Base-by-base conservation (phyloP, 2,113 vertebrate species). In the Phaethornis superciliosus region DNA sequence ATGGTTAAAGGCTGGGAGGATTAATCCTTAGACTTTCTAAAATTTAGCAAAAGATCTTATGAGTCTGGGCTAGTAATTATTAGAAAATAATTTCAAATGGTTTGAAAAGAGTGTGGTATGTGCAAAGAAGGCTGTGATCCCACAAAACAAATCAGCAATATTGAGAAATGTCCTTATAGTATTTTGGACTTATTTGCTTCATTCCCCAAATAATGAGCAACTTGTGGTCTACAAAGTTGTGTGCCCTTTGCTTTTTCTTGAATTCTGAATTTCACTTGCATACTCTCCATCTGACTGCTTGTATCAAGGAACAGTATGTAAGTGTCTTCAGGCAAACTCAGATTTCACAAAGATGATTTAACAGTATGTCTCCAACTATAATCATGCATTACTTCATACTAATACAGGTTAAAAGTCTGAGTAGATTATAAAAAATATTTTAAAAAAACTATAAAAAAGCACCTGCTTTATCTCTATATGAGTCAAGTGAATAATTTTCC, bases 401-500 rank as follows among this genome's bases (percentile, higher is more conserved):
- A 92, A 92, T 88, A 79, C 24, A 58, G 47, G 40, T 74, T 92
- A 88, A 84, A 90, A 85, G 24, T 59, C 46, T 84, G 87, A 94
- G 88, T 93, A 82, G 76, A 91, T 88, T 93, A 91, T 81, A 27
- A 74, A 94, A n/a, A 82, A 70, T 60, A 60, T 11, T 11, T 40
- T 12, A 40, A 40, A 40, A 40, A 40, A 40, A 12, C 11, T 40
- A 40, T 40, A 88, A 90, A 90, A 49, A 81, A 69, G 46, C 20
- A 93, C 47, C 78, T 71, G 63, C 88, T 94, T 88, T 90, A 88
- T 89, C 63, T 85, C 79, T 92, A 18, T 81, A 67, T 87, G 64
- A 95, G 89, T 84, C 92, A 80, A 95, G 54, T 94, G 93, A 93
- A 86, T 87, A 91, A 93, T 80, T 94, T 12, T 3, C 22, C 30